Conservation (phyloP, 2,113 vertebrate genomes). For the Upupa epops region DNA sequence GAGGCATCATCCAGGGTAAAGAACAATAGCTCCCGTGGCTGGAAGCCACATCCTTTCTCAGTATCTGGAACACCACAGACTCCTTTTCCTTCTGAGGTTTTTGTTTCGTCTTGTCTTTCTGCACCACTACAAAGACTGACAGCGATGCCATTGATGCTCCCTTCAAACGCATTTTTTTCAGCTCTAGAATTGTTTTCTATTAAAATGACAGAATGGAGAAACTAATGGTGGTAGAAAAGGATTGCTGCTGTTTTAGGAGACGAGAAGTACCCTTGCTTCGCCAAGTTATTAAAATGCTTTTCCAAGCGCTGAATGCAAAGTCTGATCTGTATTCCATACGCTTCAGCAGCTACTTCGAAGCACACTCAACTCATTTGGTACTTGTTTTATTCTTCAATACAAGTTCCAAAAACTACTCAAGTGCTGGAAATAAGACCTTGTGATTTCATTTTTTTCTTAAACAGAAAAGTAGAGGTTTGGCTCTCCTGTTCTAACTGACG, state of each 20-base stretch:
- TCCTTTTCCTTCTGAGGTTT: neutral
- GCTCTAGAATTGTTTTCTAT: conserved; percentile 3
- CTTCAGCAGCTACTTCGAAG: conserved; percentile 28
- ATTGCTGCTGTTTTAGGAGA: conserved; percentile 25
- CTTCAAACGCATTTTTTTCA: neutral
- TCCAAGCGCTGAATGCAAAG: conserved; percentile 43
- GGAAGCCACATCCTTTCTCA: conserved; percentile 2
- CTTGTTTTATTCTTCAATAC: conserved; percentile 24
- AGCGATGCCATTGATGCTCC: neutral
- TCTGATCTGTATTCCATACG: conserved; percentile 53
- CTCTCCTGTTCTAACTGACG: conserved; percentile 3
- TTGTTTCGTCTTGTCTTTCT: neutral
- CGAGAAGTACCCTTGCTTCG: conserved; percentile 36
- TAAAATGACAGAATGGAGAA: conserved; percentile 30
- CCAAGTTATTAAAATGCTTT: conserved; percentile 65
- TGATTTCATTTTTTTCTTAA: conserved; percentile 36
- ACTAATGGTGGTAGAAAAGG: conserved; percentile 33
- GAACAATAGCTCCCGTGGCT: neutral
- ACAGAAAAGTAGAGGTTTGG: neutral
- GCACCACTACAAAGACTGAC: neutral
- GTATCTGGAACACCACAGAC: neutral
- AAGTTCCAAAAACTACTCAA: conserved; percentile 43
- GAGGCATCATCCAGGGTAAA: conserved; percentile 1
- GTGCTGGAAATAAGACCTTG: conserved; percentile 31
- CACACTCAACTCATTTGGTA: conserved; percentile 9